These are phyloP conservation scores for Lucilia sericata DNA, from an alignment of 1,140 invertebrate genomes.

Conservation along the genomic window DNA sequence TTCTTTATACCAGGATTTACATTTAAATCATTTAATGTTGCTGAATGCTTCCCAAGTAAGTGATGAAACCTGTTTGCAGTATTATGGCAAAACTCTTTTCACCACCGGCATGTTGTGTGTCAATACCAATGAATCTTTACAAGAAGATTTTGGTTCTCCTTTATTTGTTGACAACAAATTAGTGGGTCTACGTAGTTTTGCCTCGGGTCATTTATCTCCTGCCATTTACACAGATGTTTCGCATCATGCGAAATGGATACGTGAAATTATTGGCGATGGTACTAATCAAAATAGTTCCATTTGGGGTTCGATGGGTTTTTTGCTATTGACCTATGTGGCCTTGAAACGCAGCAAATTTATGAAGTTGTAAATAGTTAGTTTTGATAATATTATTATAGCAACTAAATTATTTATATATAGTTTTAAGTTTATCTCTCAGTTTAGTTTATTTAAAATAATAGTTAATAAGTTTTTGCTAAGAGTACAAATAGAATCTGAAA, in stretches of 20 bases:
- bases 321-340: conserved; percentile 59
- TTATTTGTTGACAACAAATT: conserved; percentile 46
- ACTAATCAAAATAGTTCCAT: conserved; percentile 59
- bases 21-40: conserved; percentile 36
- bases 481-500: conserved; percentile 3
- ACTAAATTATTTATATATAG: not conserved
- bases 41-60: conserved; percentile 31
- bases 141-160: conserved; percentile 56
- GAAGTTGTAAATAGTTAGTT: conserved; percentile 27
- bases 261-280: conserved; percentile 55
- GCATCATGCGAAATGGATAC: conserved; percentile 59
- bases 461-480: conserved; percentile 12
- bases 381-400: not conserved
- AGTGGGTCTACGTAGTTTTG: conserved; percentile 28
- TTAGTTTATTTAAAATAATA: conserved; percentile 1
- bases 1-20: conserved; percentile 11
- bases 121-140: not conserved
- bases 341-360: conserved; percentile 38
- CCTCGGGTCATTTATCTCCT: not conserved
- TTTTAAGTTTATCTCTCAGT: conserved; percentile 10
- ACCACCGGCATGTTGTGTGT: conserved; percentile 42
- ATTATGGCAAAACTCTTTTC: conserved; percentile 25
- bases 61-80: conserved; percentile 4
- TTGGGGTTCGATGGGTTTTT: conserved; percentile 58
- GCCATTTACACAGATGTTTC: conserved; percentile 56